Evolutionary conservation across 2,113 vertebrate species (phyloP), one percentile per base, ranked within the genome.

Genomic region (Electrona antarctica): DNA sequence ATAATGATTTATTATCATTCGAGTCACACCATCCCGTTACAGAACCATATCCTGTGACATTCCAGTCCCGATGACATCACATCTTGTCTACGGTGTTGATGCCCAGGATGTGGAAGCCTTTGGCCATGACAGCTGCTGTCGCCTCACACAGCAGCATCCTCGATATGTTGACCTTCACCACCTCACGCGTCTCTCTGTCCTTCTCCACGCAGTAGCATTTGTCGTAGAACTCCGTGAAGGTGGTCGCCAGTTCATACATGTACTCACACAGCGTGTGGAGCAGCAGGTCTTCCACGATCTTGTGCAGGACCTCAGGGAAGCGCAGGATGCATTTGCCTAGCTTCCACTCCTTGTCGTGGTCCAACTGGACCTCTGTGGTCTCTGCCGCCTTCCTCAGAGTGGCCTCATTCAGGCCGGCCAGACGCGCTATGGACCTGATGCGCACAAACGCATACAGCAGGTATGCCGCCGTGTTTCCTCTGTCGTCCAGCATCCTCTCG

Each of bases 161-260:
- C 92, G 94, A 93, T 94, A 96, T 95, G 84, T 97, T 96, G 76
- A 96, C 94, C 79, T 95, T 96, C 59, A 95, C 8, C 0, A 96
- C 92, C 73, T 94, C 86, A 98, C 98, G 97, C 1, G 95, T 99
- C 78, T 97, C 93, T 2, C 97, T 86, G 89, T 98, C 97, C 88
- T 99, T 99, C 90, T 99, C 97, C 57, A 99, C 94, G 0, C 98
- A 99, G 83, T 99, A 99, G 90, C 98, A 99, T 93, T 88, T 96
- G 85, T 99, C 98, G 0, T 99, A 99, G 93, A 98, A 99, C 92
- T 99, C 98, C 0, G 98, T 99, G 92, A 98, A 99, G 76, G 96
- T 96, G 62, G 97, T 97, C 81, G 98, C 97, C 71, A 99, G 93
- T 87, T 99, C 98, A 67, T 99, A 99, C 51, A 99, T 91, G 84